Conservation (phyloP, 2,797 vertebrate species). For the Pitangus sulphuratus region DNA sequence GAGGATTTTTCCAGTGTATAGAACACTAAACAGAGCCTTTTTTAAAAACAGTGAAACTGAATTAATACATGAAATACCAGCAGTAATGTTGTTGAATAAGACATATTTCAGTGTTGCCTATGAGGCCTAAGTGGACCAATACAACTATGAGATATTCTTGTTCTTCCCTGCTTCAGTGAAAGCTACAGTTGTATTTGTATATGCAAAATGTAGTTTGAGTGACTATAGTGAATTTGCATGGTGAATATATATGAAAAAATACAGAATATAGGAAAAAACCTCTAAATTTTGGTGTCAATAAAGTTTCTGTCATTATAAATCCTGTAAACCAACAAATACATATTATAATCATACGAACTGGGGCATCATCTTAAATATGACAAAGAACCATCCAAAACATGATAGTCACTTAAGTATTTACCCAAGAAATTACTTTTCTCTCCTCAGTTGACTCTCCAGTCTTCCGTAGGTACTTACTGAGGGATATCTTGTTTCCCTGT, state of each 20-base stretch:
- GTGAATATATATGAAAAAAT: not conserved
- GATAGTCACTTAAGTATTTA: not conserved
- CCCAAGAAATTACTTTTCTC: slow-evolving; percentile 9
- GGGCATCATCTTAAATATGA: not conserved
- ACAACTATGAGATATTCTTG: not conserved
- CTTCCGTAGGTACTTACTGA: not conserved
- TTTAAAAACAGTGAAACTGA: not conserved
- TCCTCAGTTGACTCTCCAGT: not conserved
- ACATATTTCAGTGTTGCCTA: not conserved
- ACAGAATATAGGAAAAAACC: not conserved
- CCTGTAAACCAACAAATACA: not conserved
- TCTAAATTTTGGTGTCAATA: not conserved
- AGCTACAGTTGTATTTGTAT: not conserved
- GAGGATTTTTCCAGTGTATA: not conserved
- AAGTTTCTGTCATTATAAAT: not conserved
- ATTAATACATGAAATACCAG: not conserved
- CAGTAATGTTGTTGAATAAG: not conserved
- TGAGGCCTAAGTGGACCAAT: not conserved
- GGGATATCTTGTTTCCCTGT: not conserved
- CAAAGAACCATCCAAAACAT: slow-evolving; percentile 9
- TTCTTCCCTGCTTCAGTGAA: not conserved
- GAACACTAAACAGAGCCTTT: not conserved
- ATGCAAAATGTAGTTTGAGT: not conserved
- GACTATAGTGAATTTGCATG: not conserved
- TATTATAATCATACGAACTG: not conserved